These are phyloP conservation scores for Siniperca knerii DNA, from an alignment of 2,113 vertebrate species.

Conservation along the genomic window DNA sequence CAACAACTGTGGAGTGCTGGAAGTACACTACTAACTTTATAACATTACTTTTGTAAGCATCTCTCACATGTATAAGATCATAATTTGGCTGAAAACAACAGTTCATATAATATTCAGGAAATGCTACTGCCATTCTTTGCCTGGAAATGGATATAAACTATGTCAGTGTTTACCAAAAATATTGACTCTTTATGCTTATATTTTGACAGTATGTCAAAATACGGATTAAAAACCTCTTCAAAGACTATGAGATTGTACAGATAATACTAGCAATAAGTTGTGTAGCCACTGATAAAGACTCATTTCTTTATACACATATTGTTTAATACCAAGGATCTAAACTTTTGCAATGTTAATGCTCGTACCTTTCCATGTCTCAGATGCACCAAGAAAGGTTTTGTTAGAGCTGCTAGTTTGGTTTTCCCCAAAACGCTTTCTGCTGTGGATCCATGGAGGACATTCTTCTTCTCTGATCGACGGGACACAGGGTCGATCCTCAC, in stretches of 20 bases:
- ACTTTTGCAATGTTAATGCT: neutral
- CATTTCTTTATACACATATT: neutral
- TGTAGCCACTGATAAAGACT: neutral
- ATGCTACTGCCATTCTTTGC: neutral
- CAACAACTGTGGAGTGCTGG: neutral
- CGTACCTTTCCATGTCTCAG: constrained; percentile 93
- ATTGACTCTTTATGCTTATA: neutral
- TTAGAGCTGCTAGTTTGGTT: constrained; percentile 85
- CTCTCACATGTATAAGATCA: neutral
- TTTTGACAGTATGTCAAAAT: neutral
- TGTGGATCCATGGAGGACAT: constrained; percentile 88
- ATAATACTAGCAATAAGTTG: neutral
- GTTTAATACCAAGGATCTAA: neutral
- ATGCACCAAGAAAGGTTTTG: constrained; percentile 90
- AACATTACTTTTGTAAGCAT: neutral
- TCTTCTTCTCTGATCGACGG: constrained; percentile 84
- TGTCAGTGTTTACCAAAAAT: neutral
- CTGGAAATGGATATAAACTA: neutral
- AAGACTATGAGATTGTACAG: neutral
- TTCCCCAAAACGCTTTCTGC: constrained; percentile 86
- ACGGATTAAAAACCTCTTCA: neutral
- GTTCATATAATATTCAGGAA: neutral
- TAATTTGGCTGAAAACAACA: neutral
- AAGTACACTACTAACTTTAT: neutral
- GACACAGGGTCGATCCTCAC: constrained; percentile 87